Conservation (phyloP, 1,140 invertebrate genomes). For the Cotesia vestalis region DNA sequence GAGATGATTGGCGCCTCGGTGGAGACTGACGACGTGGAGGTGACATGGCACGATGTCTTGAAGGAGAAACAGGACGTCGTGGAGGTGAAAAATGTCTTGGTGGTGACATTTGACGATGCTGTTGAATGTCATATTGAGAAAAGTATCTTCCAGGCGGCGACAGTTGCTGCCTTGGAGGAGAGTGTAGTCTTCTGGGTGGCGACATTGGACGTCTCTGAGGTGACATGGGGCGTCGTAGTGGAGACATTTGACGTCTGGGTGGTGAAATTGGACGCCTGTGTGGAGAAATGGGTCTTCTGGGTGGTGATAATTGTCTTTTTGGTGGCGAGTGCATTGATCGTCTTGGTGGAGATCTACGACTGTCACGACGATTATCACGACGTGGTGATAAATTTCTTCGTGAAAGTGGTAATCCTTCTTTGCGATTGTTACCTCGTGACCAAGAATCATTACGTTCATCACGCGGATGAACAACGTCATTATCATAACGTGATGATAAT, state of each 20-base stretch:
- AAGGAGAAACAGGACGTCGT: constrained; percentile 40
- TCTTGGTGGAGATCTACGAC: constrained; percentile 29
- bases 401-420: too few species aligned
- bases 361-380: constrained; percentile 21
- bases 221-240: constrained; percentile 37
- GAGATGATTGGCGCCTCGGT: constrained; percentile 28
- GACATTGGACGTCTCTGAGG: constrained; percentile 34
- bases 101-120: constrained; percentile 36
- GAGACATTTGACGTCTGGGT: constrained; percentile 42
- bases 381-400: constrained; percentile 16
- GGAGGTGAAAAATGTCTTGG: constrained; percentile 23
- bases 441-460: background rate
- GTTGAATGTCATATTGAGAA: background rate
- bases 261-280: constrained; percentile 39
- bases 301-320: constrained; percentile 40
- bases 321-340: constrained; percentile 35
- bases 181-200: constrained; percentile 31
- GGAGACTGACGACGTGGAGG: constrained; percentile 24
- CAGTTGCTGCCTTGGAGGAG: constrained; percentile 30
- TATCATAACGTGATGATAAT: too few species aligned
- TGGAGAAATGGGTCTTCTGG: constrained; percentile 44
- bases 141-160: constrained; percentile 31
- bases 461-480: background rate
- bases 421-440: too few species aligned
- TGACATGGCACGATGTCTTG: constrained; percentile 32